These are phyloP conservation scores for Tiliacea citrago DNA, from an alignment of 2,888 invertebrate genomes.

Conservation along the genomic window DNA sequence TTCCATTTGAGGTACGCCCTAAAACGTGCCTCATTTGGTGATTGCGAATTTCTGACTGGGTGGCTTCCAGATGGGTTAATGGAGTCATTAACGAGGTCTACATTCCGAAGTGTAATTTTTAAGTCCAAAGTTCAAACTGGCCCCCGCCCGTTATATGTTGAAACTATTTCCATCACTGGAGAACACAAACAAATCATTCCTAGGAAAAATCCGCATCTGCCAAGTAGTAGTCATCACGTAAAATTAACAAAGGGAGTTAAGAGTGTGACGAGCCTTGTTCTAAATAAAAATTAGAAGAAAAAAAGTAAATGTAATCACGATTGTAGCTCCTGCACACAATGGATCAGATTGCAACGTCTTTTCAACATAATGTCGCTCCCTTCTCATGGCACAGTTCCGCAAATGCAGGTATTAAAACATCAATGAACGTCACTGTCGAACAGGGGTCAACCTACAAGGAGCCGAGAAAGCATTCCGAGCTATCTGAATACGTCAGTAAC, in stretches of 20 bases:
- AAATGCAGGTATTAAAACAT: constrained; percentile 10
- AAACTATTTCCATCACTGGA: not conserved
- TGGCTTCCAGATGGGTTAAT: not conserved
- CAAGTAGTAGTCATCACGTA: constrained; percentile 17
- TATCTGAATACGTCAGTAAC: constrained; percentile 1
- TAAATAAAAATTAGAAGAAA: constrained; percentile 36
- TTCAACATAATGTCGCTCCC: constrained; percentile 22
- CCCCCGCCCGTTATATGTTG: not conserved
- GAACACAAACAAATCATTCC: not conserved
- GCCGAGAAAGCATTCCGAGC: constrained; percentile 7
- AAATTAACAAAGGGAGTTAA: constrained; percentile 38
- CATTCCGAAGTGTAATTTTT: not conserved
- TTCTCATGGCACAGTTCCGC: constrained; percentile 4
- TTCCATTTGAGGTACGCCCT: too few relatives aligned
- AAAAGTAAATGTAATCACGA: constrained; percentile 39
- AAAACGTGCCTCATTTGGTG: not conserved
- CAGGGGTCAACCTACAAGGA: not conserved
- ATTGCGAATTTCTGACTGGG: not conserved
- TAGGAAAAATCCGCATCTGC: not conserved
- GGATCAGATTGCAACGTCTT: constrained; percentile 38
- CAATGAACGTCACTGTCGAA: constrained; percentile 2
- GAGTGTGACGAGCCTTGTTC: constrained; percentile 15
- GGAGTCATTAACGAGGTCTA: not conserved
- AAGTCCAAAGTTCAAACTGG: not conserved
- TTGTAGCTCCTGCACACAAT: constrained; percentile 47